Base-by-base conservation (phyloP, 2,888 invertebrate species). In the Oscheius sp. region DNA sequence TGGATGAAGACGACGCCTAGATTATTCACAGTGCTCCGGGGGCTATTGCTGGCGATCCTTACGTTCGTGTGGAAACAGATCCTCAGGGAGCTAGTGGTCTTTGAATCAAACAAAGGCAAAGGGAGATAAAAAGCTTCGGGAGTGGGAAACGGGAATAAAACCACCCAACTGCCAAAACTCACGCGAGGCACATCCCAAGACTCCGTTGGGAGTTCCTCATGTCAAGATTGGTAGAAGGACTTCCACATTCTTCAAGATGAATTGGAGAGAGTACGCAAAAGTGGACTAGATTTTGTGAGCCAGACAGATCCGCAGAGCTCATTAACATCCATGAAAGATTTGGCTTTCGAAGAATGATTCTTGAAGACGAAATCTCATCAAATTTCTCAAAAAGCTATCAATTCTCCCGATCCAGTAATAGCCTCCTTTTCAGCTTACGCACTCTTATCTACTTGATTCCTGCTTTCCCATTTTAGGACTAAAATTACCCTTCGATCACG, bases 61-160 rank as follows among this genome's bases (percentile, higher is more conserved):
- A n/a, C 42, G 42, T 42, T 42, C 42, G 42, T 37, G 55, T 23
- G 55, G 55, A 17, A 52, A 52, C 27, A 52, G 52, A 33, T 55
- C 55, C 55, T 55, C 1, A 29, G 53, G 53, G 53, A 42, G 33
- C 10, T 31, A 33, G 55, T 55, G 55, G 34, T 55, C 55, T 55
- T 55, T 55, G 55, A 55, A 55, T 55, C 34, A 34, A 55, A 55
- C 5, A 25, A 48, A 25, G 48, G 48, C n/a, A 25, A 25, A 48
- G 15, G 20, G 20, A 48, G 25, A 48, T 48, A 17, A 6, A 17
- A 8, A 20, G 48, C 48, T 20, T 17, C 42, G 42, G 42, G 42
- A 42, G 42, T 42, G 42, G 42, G 42, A 42, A 42, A 42, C 42
- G 42, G n/a, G n/a, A 42, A 15, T n/a, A n/a, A 42, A 42, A 42